Evolutionary conservation across 1,140 invertebrate species (phyloP), one percentile per base, ranked within the genome.

Genomic region (Doryteuthis pealeii): DNA sequence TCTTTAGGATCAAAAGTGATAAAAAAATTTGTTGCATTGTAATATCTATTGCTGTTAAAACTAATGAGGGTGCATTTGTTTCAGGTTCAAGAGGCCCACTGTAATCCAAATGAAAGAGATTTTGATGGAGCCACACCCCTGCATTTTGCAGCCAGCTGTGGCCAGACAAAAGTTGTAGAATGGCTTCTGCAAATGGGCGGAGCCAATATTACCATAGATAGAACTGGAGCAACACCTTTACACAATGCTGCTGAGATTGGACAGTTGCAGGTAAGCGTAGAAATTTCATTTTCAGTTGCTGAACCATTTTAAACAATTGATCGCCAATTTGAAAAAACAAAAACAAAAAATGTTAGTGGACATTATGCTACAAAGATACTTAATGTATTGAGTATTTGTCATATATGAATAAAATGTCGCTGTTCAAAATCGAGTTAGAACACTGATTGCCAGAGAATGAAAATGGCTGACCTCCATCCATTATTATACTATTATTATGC

Each of bases 171-270:
- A 32, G 92, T 93, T 1, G 92, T 96, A 0, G 91, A 92, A 72
- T 96, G 94, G 94, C 87, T 96, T 77, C 87, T 96, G 26, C 90
- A 92, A 76, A 91, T 94, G 81, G 90, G 94, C 0, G 94, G 93
- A 8, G 90, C 92, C 75, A 80, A 72, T 45, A 89, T 96, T 28
- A 91, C 92, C 3, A 87, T 94, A 54, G 95, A 96, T 86, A 93
- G 94, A 82, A 93, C 93, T 79, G 94, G 94, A 66, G 95, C 95
- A 84, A 94, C 93, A 82, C 94, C 94, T 1, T 92, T 96, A 32
- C 94, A 96, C 83, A 94, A 95, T 86, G 95, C 94, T 0, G 94
- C 94, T 30, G 94, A 96, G 83, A 93, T 95, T 82, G 93, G 95
- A 83, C 94, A 96, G 81, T 91, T 94, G 76, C 93, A 95, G 91